phyloP scores from a whole-genome alignment of 1,140 invertebrate species.

The Musca domestica region DNA sequence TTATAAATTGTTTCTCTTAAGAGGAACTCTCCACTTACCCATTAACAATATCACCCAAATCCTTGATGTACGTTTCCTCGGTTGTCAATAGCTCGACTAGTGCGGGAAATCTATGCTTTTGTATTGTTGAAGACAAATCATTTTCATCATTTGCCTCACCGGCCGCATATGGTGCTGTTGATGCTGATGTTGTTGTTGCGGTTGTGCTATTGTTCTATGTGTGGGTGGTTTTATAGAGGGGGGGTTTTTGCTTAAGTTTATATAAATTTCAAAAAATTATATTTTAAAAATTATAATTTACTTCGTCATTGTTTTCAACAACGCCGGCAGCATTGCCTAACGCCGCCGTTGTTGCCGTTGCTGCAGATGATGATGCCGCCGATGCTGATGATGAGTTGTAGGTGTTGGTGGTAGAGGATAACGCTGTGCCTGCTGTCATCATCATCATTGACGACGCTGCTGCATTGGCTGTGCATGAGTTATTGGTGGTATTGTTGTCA shows the following conservation, averaged over 20 bases:
- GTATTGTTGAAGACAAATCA: constrained; percentile 51
- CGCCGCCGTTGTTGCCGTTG: too few species aligned
- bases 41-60: constrained; percentile 63
- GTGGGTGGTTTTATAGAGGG: constrained; percentile 5
- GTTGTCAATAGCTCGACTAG: constrained; percentile 91
- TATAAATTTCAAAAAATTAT: constrained; percentile 13
- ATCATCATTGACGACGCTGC: too few species aligned
- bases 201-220: neutral
- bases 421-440: too few species aligned
- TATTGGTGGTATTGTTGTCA: constrained; percentile 16
- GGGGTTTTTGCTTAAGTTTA: constrained; percentile 5
- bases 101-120: constrained; percentile 70
- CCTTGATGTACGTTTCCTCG: constrained; percentile 91
- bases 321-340: constrained; percentile 25
- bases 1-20: too few species aligned
- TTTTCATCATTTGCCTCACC: constrained; percentile 47
- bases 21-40: too few species aligned
- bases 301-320: constrained; percentile 53
- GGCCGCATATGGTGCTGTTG: constrained; percentile 30
- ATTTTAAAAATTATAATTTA: constrained; percentile 29
- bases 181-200: neutral
- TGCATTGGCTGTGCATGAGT: too few species aligned
- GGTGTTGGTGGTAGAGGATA: too few species aligned
- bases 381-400: too few species aligned
- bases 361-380: too few species aligned